Percentiles rank a stretch among this genome's conserved stretches.
phyloP scores from a whole-genome alignment of 1,140 invertebrate genomes.

The Parapsyche elsis region DNA sequence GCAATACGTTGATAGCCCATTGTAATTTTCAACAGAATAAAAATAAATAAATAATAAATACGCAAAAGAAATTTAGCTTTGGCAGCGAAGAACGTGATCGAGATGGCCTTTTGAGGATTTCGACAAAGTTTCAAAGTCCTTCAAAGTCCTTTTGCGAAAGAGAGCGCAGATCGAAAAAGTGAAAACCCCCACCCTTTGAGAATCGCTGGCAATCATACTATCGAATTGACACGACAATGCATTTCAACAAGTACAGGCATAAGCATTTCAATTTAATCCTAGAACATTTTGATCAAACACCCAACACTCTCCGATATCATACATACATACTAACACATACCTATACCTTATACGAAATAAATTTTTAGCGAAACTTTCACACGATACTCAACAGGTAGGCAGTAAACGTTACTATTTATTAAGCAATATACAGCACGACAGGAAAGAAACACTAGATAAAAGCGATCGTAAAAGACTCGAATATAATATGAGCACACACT shows the following conservation, averaged over 20 bases:
- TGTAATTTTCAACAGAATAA: background rate
- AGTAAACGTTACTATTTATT: background rate
- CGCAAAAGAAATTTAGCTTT: constrained; percentile 6
- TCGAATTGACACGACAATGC: background rate
- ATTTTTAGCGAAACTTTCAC: no score
- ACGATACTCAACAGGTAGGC: constrained; percentile 3
- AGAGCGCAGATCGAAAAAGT: background rate
- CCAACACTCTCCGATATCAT: no score
- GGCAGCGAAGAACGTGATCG: background rate
- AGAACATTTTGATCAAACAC: no score
- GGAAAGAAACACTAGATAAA: constrained; percentile 2
- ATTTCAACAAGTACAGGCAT: no score
- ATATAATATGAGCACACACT: no score
- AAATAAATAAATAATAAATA: background rate
- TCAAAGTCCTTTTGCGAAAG: background rate
- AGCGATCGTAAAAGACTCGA: background rate
- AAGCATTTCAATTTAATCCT: no score
- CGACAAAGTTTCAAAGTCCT: constrained; percentile 4
- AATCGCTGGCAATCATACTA: background rate
- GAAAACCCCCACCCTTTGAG: background rate
- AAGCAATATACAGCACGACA: background rate
- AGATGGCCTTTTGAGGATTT: constrained; percentile 1
- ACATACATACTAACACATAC: no score
- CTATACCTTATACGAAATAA: no score
- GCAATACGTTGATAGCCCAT: no score